These are phyloP conservation scores for Pseudopipra pipra DNA, from an alignment of 2,113 vertebrate species.

Conservation along the genomic window DNA sequence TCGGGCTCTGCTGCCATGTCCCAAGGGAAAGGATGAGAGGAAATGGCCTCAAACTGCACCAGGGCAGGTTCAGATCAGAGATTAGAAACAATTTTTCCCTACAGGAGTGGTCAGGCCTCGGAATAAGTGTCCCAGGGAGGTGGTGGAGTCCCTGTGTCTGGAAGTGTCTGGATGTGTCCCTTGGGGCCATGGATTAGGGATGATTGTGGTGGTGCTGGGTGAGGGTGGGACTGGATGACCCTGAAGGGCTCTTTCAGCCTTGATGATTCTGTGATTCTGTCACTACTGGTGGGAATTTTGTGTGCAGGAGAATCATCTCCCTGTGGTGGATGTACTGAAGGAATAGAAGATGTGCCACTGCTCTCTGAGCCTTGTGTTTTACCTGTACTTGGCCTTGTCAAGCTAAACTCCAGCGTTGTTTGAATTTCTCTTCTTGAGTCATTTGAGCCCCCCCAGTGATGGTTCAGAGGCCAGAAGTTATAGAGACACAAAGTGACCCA, in stretches of 20 bases:
- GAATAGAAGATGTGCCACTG: neutral
- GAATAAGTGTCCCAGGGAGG: no score
- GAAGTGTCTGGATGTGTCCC: neutral
- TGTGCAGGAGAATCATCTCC: neutral
- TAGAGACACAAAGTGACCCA: neutral
- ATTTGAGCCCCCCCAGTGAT: neutral
- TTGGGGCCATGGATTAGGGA: neutral
- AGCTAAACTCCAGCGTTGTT: neutral
- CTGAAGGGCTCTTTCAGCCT: accelerated
- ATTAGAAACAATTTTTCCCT: neutral
- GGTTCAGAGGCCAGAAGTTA: neutral
- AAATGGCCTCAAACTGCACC: neutral
- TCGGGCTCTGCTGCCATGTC: neutral
- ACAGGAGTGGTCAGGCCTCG: accelerated
- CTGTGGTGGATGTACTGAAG: neutral
- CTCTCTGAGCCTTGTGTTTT: neutral
- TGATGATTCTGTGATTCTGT: neutral
- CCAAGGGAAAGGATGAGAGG: neutral
- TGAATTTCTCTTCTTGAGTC: neutral
- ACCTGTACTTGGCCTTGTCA: neutral
- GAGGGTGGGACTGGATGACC: neutral
- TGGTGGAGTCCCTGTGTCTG: neutral
- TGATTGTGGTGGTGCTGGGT: neutral
- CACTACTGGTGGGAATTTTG: neutral
- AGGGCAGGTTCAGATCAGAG: neutral